These are phyloP conservation scores for Drosophila demipolita DNA, from an alignment of 2,888 invertebrate genomes.

Conservation along the genomic window DNA sequence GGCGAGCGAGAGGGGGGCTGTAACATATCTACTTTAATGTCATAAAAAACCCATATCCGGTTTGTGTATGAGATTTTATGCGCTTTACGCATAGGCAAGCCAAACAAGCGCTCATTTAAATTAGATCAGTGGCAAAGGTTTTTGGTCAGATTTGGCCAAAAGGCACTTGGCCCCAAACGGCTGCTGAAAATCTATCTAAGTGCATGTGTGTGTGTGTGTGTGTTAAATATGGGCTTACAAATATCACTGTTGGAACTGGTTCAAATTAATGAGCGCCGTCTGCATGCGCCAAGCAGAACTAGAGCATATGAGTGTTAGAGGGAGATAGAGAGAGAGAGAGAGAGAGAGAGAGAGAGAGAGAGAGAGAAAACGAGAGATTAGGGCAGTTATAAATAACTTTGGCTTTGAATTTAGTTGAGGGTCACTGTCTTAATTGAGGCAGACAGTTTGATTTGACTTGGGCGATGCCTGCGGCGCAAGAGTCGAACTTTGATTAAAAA, in stretches of 20 bases:
- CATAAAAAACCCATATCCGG: constrained; percentile 66
- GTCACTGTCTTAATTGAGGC: constrained; percentile 63
- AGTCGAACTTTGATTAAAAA: constrained; percentile 71
- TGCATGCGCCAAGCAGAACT: constrained; percentile 21
- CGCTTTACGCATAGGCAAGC: constrained; percentile 45
- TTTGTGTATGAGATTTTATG: constrained; percentile 67
- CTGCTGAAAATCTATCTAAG: constrained; percentile 18
- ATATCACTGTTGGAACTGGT: constrained; percentile 11
- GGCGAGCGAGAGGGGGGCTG: not conserved
- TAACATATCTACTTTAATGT: constrained; percentile 46
- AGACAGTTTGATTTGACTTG: constrained; percentile 28
- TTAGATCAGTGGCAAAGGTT: constrained; percentile 60
- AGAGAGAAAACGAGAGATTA: not conserved
- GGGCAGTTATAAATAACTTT: constrained; percentile 22
- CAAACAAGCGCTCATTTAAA: constrained; percentile 64
- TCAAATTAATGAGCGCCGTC: constrained; percentile 38
- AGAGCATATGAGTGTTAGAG: not conserved
- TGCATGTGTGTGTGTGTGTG: constrained; percentile 16
- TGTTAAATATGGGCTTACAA: constrained; percentile 18
- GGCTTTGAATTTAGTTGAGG: constrained; percentile 6
- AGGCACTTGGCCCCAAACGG: constrained; percentile 21
- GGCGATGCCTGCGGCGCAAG: constrained; percentile 17
- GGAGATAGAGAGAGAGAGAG: not conserved
- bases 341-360: not conserved
- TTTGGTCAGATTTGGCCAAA: constrained; percentile 28